These are phyloP conservation scores for Brachystomella parvula DNA, from an alignment of 1,140 invertebrate species.

Conservation along the genomic window DNA sequence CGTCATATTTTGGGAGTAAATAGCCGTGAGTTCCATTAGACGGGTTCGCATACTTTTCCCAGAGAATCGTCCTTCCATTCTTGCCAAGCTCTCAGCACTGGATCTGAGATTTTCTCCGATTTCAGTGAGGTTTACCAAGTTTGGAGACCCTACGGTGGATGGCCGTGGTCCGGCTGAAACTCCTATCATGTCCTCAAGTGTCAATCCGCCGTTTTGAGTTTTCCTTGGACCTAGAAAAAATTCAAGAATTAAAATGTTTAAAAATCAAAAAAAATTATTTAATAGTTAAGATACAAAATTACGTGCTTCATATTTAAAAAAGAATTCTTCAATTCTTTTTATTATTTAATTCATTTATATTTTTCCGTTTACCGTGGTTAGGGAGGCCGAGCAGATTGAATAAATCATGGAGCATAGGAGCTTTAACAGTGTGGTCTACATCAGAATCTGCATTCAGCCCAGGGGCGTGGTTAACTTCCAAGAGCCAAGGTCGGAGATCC, in stretches of 20 bases:
- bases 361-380: conserved; percentile 26
- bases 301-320: background rate
- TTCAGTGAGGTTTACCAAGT: background rate
- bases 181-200: background rate
- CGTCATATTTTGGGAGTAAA: background rate
- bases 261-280: background rate
- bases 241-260: background rate
- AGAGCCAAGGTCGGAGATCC: conserved; percentile 73
- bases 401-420: conserved; percentile 71
- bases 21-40: background rate
- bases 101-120: background rate
- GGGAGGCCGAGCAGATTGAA: conserved; percentile 74
- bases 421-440: conserved; percentile 69
- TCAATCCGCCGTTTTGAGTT: background rate
- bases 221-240: background rate
- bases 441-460: conserved; percentile 70
- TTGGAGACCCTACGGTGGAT: background rate
- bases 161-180: background rate
- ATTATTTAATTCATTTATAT: background rate
- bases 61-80: background rate
- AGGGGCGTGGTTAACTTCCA: conserved; percentile 82
- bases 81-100: background rate
- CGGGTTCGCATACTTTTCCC: background rate
- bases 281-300: background rate
- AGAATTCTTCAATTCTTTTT: background rate